A percentile compares a stretch with the other conserved stretches of the same genome.
phyloP scores from a whole-genome alignment of 2,113 vertebrate species.

The Odocoileus virginianus region DNA sequence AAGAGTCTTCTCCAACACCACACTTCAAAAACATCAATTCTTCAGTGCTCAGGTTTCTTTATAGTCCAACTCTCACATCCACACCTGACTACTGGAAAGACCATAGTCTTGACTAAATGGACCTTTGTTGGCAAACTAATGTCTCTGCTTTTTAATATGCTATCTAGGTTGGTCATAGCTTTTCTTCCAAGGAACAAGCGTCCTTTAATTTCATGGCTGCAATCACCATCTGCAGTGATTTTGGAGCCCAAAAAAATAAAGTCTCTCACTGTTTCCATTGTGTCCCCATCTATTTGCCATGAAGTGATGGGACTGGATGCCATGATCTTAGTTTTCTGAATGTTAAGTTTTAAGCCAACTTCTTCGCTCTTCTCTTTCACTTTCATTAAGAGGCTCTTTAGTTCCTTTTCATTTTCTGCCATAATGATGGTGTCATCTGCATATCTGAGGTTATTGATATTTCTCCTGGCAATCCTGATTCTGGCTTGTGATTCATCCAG shows the following conservation, averaged over 20 bases:
- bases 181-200: background rate
- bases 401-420: background rate
- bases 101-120: background rate
- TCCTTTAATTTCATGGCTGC: background rate
- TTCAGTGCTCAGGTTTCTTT: no score
- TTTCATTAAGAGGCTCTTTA: background rate
- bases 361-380: background rate
- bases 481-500: background rate
- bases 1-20: background rate
- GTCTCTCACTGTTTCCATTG: background rate
- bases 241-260: background rate
- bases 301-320: background rate
- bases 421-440: background rate
- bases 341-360: background rate
- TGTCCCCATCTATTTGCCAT: background rate
- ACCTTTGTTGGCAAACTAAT: background rate
- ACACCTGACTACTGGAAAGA: background rate
- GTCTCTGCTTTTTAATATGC: background rate
- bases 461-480: background rate
- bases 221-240: background rate
- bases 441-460: background rate
- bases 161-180: background rate
- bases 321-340: background rate
- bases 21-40: background rate
- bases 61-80: background rate